Percentiles rank a stretch among this genome's conserved stretches.
Evolutionary conservation across 2,888 invertebrate genomes (phyloP).

Genomic region (Micoletzkya japonica): DNA sequence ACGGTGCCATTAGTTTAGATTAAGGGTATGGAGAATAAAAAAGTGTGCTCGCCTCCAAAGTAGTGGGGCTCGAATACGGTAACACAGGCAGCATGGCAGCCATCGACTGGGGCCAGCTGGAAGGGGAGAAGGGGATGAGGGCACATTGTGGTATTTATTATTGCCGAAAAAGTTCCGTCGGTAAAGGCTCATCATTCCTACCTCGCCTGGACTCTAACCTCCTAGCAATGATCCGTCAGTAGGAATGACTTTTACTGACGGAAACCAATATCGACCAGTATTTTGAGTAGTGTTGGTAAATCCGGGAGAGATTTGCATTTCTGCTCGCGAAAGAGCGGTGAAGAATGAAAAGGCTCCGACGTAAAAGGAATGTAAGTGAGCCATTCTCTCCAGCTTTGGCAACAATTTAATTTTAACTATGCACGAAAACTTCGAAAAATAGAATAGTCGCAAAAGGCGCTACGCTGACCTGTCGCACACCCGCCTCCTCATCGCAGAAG

Average conservation of each 20-base stretch:
- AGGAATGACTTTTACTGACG: neutral
- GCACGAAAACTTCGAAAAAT: neutral
- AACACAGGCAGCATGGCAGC: conserved; percentile 42
- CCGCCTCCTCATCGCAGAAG: neutral
- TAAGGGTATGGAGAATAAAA: neutral
- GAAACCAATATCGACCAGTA: neutral
- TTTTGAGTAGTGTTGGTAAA: too few species aligned
- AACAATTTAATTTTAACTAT: conserved; percentile 1
- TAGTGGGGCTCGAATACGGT: conserved; percentile 50
- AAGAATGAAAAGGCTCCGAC: too few species aligned
- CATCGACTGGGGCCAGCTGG: conserved; percentile 40
- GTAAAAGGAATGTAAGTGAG: too few species aligned
- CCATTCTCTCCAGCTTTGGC: too few species aligned
- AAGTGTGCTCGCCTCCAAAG: conserved; percentile 39
- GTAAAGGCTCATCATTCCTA: too few species aligned
- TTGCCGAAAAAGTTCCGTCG: neutral
- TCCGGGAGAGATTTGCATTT: too few species aligned
- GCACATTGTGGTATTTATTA: too few species aligned
- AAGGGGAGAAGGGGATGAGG: too few species aligned
- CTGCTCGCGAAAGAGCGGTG: too few species aligned
- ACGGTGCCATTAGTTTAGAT: neutral
- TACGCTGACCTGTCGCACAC: neutral
- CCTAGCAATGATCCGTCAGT: neutral
- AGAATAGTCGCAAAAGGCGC: neutral
- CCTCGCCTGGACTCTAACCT: conserved; percentile 1